Base-by-base conservation (phyloP, 37 sponge, comb jelly and placozoan species). In the Beroe forskalii region DNA sequence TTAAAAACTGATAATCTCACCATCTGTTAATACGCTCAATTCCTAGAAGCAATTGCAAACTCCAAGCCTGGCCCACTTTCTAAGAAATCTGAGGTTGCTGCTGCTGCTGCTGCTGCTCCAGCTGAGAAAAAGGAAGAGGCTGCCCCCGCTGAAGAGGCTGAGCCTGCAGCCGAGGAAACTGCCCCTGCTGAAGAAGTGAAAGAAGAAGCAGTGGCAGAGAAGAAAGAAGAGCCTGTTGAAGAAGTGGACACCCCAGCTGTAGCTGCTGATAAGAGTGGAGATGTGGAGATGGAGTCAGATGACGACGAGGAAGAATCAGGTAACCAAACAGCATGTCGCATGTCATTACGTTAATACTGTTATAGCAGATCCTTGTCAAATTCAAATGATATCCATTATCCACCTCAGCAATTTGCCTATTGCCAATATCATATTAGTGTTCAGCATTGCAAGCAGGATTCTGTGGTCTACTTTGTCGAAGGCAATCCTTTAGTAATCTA, bases 271-370 rank as follows among this genome's bases (percentile, higher is more conserved):
- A 64, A 64, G 17, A 12, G 12, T 33, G 86, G 35, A 27, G 86
- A 39, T 1, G 86, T 35, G 55, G 86, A 41, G 17, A 64, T 64
- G 66, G 86, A 80, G 30, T 44, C 86, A 23, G 86, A 80, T 64
- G 66, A 64, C 4, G 86, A 80, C n/a, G 86, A 80, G 48, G 86
- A 43, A 25, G 86, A 80, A 80, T 80, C 86, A 41, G 86, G 86
- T 80, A 80, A 30, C n/a, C n/a, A n/a, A n/a, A n/a, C n/a, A n/a
- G n/a, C n/a, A n/a, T n/a, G n/a, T 55, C 60, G 17, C 9, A 55
- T 20, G 9, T 55, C 14, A 55, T 55, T 55, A 20, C 9, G 60
- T 55, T 55, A 55, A 55, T 55, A 55, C 17, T 55, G 9, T 55
- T 20, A 17, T 55, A 55, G 60, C 17, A 55, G 60, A 20, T 9